phyloP scores from a whole-genome alignment of 1,140 invertebrate genomes.

The Mactra quadrangularis region DNA sequence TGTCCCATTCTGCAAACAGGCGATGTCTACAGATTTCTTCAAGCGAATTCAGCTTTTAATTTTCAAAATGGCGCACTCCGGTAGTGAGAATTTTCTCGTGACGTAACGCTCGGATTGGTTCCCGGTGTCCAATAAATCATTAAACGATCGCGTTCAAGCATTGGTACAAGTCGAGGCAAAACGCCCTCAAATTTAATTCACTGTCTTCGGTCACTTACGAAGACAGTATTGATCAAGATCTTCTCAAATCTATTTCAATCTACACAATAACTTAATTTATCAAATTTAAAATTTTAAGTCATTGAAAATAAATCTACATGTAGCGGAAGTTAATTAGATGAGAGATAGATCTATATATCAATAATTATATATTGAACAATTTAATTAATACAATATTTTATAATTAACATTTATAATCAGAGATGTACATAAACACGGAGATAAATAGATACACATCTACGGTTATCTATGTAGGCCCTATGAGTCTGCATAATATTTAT shows the following conservation, averaged over 20 bases:
- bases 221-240: background rate
- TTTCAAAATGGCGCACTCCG: conserved; percentile 77
- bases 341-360: too few species aligned
- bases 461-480: too few species aligned
- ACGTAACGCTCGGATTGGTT: conserved; percentile 59
- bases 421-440: too few species aligned
- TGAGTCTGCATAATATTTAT: too few species aligned
- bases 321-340: too few species aligned
- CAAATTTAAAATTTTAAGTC: too few species aligned
- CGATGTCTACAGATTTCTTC: conserved; percentile 70
- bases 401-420: too few species aligned
- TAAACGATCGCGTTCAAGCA: too few species aligned
- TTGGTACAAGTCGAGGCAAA: background rate
- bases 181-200: background rate
- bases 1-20: conserved; percentile 22
- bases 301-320: too few species aligned
- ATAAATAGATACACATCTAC: too few species aligned
- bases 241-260: background rate
- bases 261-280: background rate
- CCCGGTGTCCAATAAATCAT: background rate
- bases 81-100: conserved; percentile 61
- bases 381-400: too few species aligned
- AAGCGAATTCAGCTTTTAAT: conserved; percentile 33
- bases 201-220: background rate
- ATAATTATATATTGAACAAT: too few species aligned